These are phyloP conservation scores for Drosophila hamatofila DNA, from an alignment of 2,888 invertebrate genomes.

Conservation along the genomic window DNA sequence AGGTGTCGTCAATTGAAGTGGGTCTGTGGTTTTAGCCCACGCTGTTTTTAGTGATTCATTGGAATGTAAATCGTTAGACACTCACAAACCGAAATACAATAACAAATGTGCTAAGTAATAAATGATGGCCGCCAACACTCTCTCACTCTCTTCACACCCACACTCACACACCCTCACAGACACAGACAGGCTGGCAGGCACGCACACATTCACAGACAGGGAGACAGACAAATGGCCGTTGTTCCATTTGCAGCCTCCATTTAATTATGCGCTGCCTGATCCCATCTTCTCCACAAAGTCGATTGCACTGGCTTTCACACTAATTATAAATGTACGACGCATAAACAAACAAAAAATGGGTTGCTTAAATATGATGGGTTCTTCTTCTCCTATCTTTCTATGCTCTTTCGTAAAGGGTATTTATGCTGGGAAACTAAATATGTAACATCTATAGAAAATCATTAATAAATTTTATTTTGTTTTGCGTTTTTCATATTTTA, in stretches of 20 bases:
- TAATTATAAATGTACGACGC: slow-evolving; percentile 71
- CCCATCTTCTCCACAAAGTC: neutral
- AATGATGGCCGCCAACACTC: slow-evolving; percentile 35
- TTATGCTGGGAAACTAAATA: neutral
- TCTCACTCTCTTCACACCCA: neutral
- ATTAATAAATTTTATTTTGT: neutral
- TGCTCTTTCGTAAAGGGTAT: neutral
- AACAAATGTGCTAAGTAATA: slow-evolving; percentile 53
- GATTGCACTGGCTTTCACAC: slow-evolving; percentile 46
- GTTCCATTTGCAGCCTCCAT: slow-evolving; percentile 22
- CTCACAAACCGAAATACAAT: slow-evolving; percentile 45
- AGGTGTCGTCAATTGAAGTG: neutral
- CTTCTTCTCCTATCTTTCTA: neutral
- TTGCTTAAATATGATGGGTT: slow-evolving; percentile 32
- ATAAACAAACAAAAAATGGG: slow-evolving; percentile 57
- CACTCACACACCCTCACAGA: slow-evolving; percentile 3
- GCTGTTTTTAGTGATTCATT: slow-evolving; percentile 65
- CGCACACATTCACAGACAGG: neutral
- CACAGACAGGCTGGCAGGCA: slow-evolving; percentile 5
- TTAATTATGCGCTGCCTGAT: slow-evolving; percentile 44
- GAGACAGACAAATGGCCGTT: slow-evolving; percentile 32
- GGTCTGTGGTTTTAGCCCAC: neutral
- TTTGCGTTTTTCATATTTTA: neutral
- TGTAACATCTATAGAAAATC: too few species aligned
- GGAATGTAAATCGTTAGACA: slow-evolving; percentile 60